Conservation (phyloP, 2,888 invertebrate species). For the Phyto melanocephala region DNA sequence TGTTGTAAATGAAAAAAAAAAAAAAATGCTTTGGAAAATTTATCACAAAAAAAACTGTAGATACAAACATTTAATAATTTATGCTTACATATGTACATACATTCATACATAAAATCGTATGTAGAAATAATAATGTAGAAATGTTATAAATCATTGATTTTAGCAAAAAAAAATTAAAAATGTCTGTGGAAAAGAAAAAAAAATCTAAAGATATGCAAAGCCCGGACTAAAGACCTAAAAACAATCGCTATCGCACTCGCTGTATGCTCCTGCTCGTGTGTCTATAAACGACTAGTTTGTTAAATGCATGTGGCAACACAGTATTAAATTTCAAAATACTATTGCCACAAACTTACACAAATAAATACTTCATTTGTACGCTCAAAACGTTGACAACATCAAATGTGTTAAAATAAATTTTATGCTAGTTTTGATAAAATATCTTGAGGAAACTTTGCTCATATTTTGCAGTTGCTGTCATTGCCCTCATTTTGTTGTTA, state of each 20-base stretch:
- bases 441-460: constrained; percentile 31
- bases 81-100: constrained; percentile 53
- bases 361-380: constrained; percentile 27
- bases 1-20: constrained; percentile 34
- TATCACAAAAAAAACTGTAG: background rate
- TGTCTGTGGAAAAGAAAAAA: background rate
- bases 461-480: background rate
- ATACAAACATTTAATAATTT: constrained; percentile 63
- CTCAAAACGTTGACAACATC: constrained; percentile 45
- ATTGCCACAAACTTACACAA: constrained; percentile 11
- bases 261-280: constrained; percentile 23
- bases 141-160: constrained; percentile 67
- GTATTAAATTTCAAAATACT: constrained; percentile 44
- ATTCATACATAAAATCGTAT: no score
- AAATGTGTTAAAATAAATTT: constrained; percentile 47
- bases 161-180: constrained; percentile 31
- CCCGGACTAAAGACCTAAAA: background rate
- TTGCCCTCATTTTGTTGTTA: constrained; percentile 23
- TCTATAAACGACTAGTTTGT: constrained; percentile 5
- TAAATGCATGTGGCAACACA: constrained; percentile 29
- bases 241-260: background rate
- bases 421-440: constrained; percentile 51
- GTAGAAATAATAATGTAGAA: no score
- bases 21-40: constrained; percentile 27
- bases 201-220: constrained; percentile 3